These are phyloP conservation scores for Leptosomus discolor DNA, from an alignment of 2,113 vertebrate genomes.

Conservation along the genomic window DNA sequence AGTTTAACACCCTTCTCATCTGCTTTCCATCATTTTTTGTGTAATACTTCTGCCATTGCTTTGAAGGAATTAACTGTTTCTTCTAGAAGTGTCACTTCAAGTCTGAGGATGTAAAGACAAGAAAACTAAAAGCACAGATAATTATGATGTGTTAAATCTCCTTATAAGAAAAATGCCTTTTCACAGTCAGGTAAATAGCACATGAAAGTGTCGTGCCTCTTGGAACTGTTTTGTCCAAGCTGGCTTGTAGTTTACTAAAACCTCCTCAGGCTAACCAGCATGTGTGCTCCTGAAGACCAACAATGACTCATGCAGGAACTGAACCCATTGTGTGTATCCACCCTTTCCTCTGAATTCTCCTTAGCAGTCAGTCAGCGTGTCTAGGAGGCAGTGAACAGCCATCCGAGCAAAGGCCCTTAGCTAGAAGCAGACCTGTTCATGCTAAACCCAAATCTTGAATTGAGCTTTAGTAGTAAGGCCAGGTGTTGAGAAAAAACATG, in stretches of 20 bases:
- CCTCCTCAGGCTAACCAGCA: neutral
- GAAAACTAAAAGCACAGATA: neutral
- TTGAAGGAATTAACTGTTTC: neutral
- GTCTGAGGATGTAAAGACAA: neutral
- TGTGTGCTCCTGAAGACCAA: neutral
- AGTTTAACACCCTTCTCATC: neutral
- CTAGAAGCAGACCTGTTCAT: neutral
- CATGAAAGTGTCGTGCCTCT: neutral
- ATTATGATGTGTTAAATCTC: neutral
- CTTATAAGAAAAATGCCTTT: neutral
- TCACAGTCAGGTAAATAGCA: too few species aligned
- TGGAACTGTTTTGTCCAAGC: neutral
- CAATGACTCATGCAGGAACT: neutral
- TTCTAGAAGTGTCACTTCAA: neutral
- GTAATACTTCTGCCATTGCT: neutral
- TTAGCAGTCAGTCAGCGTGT: neutral
- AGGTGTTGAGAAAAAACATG: neutral
- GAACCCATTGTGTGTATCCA: rapidly evolving
- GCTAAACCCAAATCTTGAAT: neutral
- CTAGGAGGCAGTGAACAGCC: neutral
- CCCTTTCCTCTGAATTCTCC: neutral
- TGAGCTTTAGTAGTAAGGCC: neutral
- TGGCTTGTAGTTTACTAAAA: neutral
- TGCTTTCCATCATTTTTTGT: neutral
- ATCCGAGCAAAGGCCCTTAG: neutral